Percentiles rank a stretch among this genome's conserved stretches.
phyloP scores from a whole-genome alignment of 2,888 invertebrate genomes.

The Scaptodrosophila latifasciaeformis region DNA sequence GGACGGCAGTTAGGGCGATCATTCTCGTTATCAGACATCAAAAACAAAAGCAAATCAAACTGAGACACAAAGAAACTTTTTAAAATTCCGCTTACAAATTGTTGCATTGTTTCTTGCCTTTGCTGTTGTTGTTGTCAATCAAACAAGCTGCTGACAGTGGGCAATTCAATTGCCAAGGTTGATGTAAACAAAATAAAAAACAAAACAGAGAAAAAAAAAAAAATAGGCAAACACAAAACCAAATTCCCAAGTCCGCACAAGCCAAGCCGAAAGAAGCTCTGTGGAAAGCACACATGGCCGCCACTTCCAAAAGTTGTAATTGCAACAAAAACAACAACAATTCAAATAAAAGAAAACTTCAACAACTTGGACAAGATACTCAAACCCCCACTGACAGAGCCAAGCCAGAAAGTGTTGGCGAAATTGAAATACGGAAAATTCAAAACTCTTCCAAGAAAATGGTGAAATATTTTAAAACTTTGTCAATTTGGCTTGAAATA shows the following conservation, averaged over 20 bases:
- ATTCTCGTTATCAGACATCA: too few species aligned
- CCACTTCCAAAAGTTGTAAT: background rate
- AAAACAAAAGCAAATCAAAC: background rate
- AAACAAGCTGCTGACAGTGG: conserved; percentile 26
- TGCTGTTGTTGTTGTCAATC: background rate
- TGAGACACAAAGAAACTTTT: conserved; percentile 33
- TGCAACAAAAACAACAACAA: conserved; percentile 18
- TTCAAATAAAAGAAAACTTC: too few species aligned
- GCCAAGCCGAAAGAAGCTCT: conserved; percentile 15
- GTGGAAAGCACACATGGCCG: conserved; percentile 13
- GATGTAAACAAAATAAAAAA: conserved; percentile 25
- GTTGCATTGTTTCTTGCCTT: conserved; percentile 36
- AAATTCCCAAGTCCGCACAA: too few species aligned
- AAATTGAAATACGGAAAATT: too few species aligned
- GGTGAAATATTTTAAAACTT: too few species aligned
- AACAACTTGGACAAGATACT: too few species aligned
- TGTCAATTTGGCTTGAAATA: too few species aligned
- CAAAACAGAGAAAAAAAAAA: conserved; percentile 9
- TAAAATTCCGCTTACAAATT: conserved; percentile 57
- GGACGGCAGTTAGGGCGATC: too few species aligned
- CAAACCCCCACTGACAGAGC: too few species aligned
- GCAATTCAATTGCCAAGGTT: conserved; percentile 51
- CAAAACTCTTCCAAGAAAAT: too few species aligned
- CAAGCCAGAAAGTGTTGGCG: too few species aligned
- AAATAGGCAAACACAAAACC: background rate